Base-by-base conservation (phyloP, 2,113 vertebrate species). In the Tragelaphus buxtoni region DNA sequence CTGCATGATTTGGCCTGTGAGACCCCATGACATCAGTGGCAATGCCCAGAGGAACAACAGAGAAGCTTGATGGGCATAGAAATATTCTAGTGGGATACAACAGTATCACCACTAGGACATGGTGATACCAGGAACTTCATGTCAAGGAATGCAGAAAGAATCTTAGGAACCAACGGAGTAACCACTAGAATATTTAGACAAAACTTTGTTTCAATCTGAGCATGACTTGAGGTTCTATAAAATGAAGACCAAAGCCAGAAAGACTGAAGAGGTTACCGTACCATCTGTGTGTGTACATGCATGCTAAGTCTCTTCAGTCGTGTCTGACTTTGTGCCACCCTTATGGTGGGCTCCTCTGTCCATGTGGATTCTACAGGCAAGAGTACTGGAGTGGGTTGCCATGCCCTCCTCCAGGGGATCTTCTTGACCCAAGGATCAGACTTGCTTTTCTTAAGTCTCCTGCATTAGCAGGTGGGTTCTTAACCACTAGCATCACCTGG, bases 31-130 rank as follows among this genome's bases (percentile, higher is more conserved):
- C 11, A 26, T 86, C n/a, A 51, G 42, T 53, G 53, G n/a, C 10
- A 26, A 90, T 61, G 26, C 17, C 22, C 16, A n/a, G 42, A n/a
- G 42, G 17, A 47, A 7, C 26, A 86, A 20, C 0, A 14, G 39
- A 55, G n/a, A 53, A 55, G 3, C 9, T 24, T 84, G 7, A 30
- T 81, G 45, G 65, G 11, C 47, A 53, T 1, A 32, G 6, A 14
- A 72, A 80, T 7, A 3, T 39, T 32, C 17, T 42, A 51, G 9
- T 49, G 12, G 11, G 4, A 63, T 76, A 65, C 0, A 0, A 53
- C 0, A 0, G 13, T n/a, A 20, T 39, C 9, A 8, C 4, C 20
- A 49, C 2, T 1, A 63, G 69, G 7, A 47, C 53, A 28, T 11
- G 47, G 12, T 13, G 8, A 60, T n/a, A 42, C 4, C n/a, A 49